Percentiles rank a stretch among this genome's conserved stretches.
phyloP scores from a whole-genome alignment of 1,140 invertebrate genomes.

The Steinernema feltiae region DNA sequence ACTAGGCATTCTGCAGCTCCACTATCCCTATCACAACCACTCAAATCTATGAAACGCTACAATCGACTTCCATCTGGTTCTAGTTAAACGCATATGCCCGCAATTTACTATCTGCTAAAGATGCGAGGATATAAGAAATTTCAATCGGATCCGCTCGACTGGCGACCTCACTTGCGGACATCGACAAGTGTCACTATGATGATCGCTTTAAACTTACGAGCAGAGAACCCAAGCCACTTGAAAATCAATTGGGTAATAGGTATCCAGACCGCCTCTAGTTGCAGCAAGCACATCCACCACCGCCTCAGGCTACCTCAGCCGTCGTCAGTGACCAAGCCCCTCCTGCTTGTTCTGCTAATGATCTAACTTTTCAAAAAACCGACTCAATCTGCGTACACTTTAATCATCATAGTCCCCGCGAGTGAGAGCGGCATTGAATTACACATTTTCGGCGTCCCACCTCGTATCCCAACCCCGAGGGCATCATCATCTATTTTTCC shows the following conservation, averaged over 20 bases:
- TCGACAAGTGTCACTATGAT: background rate
- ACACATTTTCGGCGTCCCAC: slow-evolving; percentile 6
- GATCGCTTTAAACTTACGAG: background rate
- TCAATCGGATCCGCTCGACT: no score
- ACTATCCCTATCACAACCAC: background rate
- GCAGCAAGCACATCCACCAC: background rate
- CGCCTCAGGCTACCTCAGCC: slow-evolving; percentile 5
- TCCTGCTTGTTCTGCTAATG: background rate
- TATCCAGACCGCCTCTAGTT: background rate
- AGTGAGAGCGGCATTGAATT: background rate
- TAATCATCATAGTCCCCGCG: background rate
- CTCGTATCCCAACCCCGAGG: background rate
- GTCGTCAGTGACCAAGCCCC: background rate
- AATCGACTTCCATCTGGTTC: background rate
- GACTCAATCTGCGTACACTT: background rate
- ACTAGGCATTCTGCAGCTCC: background rate
- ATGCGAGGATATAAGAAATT: no score
- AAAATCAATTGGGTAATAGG: background rate
- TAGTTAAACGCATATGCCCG: background rate
- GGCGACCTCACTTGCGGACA: no score
- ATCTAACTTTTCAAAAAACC: background rate
- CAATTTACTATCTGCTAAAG: slow-evolving; percentile 11
- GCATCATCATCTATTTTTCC: background rate
- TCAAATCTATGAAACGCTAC: background rate
- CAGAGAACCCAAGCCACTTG: background rate